Evolutionary conservation across 2,888 invertebrate species (phyloP).

Genomic region (Clistopyga incitator): DNA sequence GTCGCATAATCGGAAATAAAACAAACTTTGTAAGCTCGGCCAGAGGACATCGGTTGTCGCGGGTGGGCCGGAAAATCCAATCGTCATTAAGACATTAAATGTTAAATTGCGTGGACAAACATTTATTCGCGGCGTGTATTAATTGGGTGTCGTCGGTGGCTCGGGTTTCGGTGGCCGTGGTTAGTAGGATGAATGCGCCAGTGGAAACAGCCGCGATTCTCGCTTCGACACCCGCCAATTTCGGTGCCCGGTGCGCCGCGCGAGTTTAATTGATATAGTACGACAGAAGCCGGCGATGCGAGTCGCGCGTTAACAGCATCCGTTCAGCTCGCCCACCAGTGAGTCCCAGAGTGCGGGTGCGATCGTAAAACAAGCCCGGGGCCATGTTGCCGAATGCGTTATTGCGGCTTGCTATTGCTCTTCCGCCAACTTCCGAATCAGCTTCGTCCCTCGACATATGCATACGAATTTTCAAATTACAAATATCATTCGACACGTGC

Average conservation of each 20-base stretch:
- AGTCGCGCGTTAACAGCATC: slow-evolving; percentile 7
- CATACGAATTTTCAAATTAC: slow-evolving; percentile 38
- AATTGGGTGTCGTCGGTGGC: slow-evolving; percentile 58
- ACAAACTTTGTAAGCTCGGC: slow-evolving; percentile 72
- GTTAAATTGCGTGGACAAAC: slow-evolving; percentile 75
- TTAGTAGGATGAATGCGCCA: slow-evolving; percentile 12
- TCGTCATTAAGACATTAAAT: slow-evolving; percentile 81
- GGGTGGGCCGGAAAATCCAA: slow-evolving; percentile 72
- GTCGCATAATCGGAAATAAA: slow-evolving; percentile 79
- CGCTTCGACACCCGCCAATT: slow-evolving; percentile 32
- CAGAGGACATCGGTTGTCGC: not conserved
- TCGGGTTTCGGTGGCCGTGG: slow-evolving; percentile 35
- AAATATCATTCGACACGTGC: slow-evolving; percentile 13
- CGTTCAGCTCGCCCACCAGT: slow-evolving; percentile 2
- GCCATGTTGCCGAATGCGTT: slow-evolving; percentile 38
- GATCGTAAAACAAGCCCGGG: slow-evolving; percentile 47
- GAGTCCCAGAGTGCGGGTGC: slow-evolving; percentile 25
- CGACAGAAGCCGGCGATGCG: slow-evolving; percentile 20
- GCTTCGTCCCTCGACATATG: not conserved
- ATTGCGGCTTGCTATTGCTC: not conserved
- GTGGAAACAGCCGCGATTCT: slow-evolving; percentile 32
- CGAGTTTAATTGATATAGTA: slow-evolving; percentile 58
- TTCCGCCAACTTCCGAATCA: slow-evolving; percentile 9
- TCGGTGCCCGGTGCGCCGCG: slow-evolving; percentile 29
- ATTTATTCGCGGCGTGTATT: slow-evolving; percentile 66